phyloP scores from a whole-genome alignment of 2,888 invertebrate species.

The Emmelina monodactyla region DNA sequence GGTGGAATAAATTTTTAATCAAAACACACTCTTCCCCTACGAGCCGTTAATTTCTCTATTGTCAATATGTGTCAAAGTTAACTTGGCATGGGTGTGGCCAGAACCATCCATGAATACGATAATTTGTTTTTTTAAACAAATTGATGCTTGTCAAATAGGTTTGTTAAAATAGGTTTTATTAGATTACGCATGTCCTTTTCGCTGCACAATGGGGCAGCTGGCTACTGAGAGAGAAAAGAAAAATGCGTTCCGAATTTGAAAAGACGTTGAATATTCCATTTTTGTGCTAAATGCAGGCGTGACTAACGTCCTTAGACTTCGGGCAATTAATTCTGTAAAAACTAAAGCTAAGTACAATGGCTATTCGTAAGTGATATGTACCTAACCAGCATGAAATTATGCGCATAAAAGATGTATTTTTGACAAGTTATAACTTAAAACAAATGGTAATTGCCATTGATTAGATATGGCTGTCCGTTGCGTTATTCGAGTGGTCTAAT shows the following conservation, averaged over 20 bases:
- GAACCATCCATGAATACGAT: slow-evolving; percentile 22
- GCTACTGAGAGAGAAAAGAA: too few species aligned
- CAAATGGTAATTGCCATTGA: slow-evolving; percentile 38
- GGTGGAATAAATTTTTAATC: slow-evolving; percentile 60
- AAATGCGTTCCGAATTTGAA: too few species aligned
- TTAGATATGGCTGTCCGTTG: slow-evolving; percentile 37
- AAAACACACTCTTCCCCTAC: slow-evolving; percentile 52
- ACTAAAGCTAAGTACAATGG: neutral
- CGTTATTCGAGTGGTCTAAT: too few species aligned
- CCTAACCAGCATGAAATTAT: slow-evolving; percentile 34
- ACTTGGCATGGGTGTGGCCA: slow-evolving; percentile 37
- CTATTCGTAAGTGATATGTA: neutral
- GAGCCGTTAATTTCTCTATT: slow-evolving; percentile 47
- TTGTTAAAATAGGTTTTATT: too few species aligned
- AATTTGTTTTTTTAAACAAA: slow-evolving; percentile 14
- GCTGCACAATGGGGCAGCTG: too few species aligned
- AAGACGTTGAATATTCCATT: too few species aligned
- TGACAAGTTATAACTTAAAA: slow-evolving; percentile 28
- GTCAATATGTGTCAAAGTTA: slow-evolving; percentile 45
- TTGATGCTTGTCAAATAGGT: too few species aligned
- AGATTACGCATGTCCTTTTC: too few species aligned
- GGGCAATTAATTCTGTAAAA: slow-evolving; percentile 29
- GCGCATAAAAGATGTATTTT: slow-evolving; percentile 23
- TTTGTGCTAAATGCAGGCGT: too few species aligned
- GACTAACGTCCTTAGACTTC: too few species aligned